Base-by-base conservation (phyloP, 2,797 vertebrate genomes). In the Malacoraja senta region DNA sequence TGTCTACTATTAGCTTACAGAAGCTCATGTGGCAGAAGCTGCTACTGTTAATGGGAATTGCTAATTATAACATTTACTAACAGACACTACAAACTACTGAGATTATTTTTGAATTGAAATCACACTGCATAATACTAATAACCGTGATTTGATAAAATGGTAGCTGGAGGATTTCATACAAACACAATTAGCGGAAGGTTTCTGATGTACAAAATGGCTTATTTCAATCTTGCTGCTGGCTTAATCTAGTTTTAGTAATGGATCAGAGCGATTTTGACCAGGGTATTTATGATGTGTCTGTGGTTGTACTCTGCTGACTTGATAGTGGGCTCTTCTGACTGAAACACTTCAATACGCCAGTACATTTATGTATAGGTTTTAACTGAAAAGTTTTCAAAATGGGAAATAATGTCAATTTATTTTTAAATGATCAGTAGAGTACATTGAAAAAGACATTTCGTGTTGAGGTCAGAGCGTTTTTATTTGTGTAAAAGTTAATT, bases 131-230 rank as follows among this genome's bases (percentile, higher is more conserved):
- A 68, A 88, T 68, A 68, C 19, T 65, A 32, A 68, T 88, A 68
- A 68, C 84, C 84, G 68, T 88, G n/a, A 68, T 88, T 88, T 88
- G 63, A 88, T 88, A 88, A 88, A 65, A 65, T 88, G 61, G 84
- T 68, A 13, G 29, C 63, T 24, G 35, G 77, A 78, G 77, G 17
- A 32, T 88, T 88, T 65, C 61, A 35, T 7, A 65, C 61, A 68
- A 86, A 86, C 63, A 10, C 29, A 78, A 78, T 78, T 78, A 68
- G 19, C 17, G 2, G 6, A 68, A 88, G 4, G 61, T 17, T 68
- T 32, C 84, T 65, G 76, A 35, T 84, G 4, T 29, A 26, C 6
- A 61, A 81, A 84, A 61, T 61, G 35, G 38, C 79, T 21, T 12
- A 84, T 29, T 84, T 84, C 61, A 84, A 84, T 29, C 53, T 35